A percentile compares a stretch with the other conserved stretches of the same genome.
These are phyloP conservation scores for Dinothrombium tinctorium DNA, from an alignment of 1,140 invertebrate species.

Conservation along the genomic window DNA sequence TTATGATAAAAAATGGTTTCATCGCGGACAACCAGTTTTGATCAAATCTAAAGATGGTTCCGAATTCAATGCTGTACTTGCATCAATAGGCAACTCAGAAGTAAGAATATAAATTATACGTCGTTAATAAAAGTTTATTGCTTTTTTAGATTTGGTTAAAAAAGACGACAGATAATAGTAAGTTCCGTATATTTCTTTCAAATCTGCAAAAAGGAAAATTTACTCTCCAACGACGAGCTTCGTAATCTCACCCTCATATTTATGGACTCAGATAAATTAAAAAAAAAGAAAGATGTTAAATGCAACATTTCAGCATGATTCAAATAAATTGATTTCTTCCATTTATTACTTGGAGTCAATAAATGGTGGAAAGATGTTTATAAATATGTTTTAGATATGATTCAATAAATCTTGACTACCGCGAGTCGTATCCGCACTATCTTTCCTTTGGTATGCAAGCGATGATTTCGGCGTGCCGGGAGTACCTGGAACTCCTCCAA, in stretches of 20 bases:
- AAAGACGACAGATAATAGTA: conserved; percentile 48
- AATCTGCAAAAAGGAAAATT: conserved; percentile 66
- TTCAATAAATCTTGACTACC: too few species aligned
- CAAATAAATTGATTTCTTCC: too few species aligned
- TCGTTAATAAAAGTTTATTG: conserved; percentile 5
- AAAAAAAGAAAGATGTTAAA: too few species aligned
- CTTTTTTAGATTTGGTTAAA: conserved; percentile 63
- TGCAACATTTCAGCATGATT: too few species aligned
- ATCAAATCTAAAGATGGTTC: conserved; percentile 61
- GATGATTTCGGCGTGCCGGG: conserved; percentile 10
- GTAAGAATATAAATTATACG: conserved; percentile 29
- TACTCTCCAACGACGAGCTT: conserved; percentile 45
- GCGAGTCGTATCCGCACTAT: too few species aligned
- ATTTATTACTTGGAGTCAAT: too few species aligned
- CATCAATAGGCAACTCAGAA: conserved; percentile 61
- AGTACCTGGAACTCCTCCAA: conserved; percentile 8
- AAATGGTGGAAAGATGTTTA: too few species aligned
- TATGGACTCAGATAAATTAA: too few species aligned
- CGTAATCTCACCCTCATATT: too few species aligned
- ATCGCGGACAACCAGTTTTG: conserved; percentile 70
- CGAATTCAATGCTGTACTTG: conserved; percentile 60
- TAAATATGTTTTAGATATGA: too few species aligned
- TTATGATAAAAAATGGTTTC: conserved; percentile 76
- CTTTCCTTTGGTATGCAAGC: background rate
- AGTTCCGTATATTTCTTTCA: conserved; percentile 54